Percentiles rank a stretch among this genome's conserved stretches.
Evolutionary conservation across 64 coral and sea anemone genomes (phyloP).

Genomic region (Stichodactyla helianthus): DNA sequence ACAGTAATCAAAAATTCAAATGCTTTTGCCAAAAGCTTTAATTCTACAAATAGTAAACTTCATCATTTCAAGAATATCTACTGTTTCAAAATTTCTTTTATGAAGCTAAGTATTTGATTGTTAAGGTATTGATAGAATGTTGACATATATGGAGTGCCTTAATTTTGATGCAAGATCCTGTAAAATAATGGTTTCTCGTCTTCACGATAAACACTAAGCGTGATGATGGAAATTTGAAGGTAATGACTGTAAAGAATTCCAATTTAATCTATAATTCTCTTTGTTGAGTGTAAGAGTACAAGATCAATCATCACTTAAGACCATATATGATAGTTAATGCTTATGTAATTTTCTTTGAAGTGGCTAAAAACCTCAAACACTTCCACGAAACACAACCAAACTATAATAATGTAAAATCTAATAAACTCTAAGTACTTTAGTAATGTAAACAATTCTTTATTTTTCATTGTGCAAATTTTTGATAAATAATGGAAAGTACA

Average conservation of each 20-base stretch:
- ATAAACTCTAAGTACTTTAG: not conserved
- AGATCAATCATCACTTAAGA: not conserved
- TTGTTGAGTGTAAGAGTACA: not conserved
- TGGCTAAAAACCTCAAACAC: not conserved
- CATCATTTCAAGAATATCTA: too few relatives aligned
- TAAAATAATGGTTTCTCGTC: too few relatives aligned
- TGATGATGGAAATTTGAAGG: not conserved
- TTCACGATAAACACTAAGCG: too few relatives aligned
- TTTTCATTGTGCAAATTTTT: not conserved
- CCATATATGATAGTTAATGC: not conserved
- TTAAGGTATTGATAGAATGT: too few relatives aligned
- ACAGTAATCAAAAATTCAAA: too few relatives aligned
- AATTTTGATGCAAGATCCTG: too few relatives aligned
- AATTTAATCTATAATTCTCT: not conserved
- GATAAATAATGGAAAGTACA: not conserved
- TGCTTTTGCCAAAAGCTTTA: too few relatives aligned
- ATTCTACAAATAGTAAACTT: too few relatives aligned
- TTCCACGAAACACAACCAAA: not conserved
- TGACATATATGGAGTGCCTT: too few relatives aligned
- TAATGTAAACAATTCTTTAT: not conserved
- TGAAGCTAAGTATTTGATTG: too few relatives aligned
- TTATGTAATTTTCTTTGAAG: not conserved
- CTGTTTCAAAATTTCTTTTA: too few relatives aligned
- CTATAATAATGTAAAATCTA: not conserved
- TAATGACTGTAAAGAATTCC: not conserved